These are phyloP conservation scores for Melanotus villosus DNA, from an alignment of 2,888 invertebrate species.

Conservation along the genomic window DNA sequence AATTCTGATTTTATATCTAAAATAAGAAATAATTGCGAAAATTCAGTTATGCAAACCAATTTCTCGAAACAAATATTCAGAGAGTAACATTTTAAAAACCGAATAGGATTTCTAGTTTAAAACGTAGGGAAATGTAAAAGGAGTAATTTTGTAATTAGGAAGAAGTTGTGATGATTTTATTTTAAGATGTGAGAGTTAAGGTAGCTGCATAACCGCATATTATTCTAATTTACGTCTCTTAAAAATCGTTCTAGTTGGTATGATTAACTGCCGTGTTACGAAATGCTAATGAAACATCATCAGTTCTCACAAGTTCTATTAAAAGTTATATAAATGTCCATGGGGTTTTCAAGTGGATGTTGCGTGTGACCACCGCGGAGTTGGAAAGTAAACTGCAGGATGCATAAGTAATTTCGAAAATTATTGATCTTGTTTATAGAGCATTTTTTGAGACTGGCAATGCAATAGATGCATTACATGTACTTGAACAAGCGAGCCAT, in stretches of 20 bases:
- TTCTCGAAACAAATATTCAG: no score
- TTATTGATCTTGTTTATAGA: slow-evolving; percentile 13
- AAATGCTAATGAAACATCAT: slow-evolving; percentile 11
- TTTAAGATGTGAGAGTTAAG: no score
- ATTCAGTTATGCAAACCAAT: no score
- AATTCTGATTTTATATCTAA: no score
- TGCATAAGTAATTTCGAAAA: slow-evolving; percentile 24
- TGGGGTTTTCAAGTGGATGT: background rate
- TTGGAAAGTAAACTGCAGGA: slow-evolving; percentile 4
- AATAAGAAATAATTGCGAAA: no score
- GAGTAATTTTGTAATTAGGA: no score
- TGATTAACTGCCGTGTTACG: slow-evolving; percentile 8
- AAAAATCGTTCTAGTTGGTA: background rate
- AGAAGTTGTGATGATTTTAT: no score
- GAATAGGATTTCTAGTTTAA: no score
- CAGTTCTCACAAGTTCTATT: slow-evolving; percentile 6
- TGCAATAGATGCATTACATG: slow-evolving; percentile 5
- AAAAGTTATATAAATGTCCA: slow-evolving; percentile 9
- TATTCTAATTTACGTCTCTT: background rate
- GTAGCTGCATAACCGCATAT: background rate
- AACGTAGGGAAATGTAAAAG: no score
- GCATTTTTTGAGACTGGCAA: background rate
- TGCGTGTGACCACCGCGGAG: slow-evolving; percentile 18
- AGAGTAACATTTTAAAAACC: no score
- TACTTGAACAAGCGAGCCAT: slow-evolving; percentile 9